Evolutionary conservation across 1,140 invertebrate species (phyloP).

Genomic region (Heliconius eleuchia): DNA sequence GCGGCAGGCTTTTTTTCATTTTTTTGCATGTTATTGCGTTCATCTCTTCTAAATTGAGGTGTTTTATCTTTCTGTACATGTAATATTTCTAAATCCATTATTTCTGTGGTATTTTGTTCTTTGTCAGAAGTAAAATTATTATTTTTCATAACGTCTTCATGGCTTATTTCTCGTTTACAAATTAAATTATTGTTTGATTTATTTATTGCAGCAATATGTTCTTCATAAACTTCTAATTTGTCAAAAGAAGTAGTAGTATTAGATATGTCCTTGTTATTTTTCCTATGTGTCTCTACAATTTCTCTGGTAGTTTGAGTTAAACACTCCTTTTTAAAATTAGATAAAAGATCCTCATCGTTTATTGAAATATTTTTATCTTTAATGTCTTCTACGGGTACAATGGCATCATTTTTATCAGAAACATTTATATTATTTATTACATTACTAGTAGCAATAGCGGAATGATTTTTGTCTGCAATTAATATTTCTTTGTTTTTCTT

Average conservation of each 20-base stretch:
- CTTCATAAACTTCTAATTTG: not conserved
- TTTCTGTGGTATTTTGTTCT: not conserved
- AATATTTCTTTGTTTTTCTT: not conserved
- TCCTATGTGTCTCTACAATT: not conserved
- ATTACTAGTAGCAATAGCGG: not conserved
- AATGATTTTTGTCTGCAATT: not conserved
- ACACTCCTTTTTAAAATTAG: not conserved
- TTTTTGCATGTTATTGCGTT: not conserved
- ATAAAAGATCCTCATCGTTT: not conserved
- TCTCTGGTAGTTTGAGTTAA: not conserved
- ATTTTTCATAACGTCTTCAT: not conserved
- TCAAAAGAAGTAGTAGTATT: not conserved
- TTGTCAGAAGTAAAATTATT: not conserved
- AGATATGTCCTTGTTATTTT: not conserved
- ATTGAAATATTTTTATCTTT: constrained; percentile 15
- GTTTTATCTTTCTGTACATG: not conserved
- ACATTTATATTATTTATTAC: not conserved
- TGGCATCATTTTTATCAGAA: constrained; percentile 14
- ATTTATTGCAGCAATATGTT: not conserved
- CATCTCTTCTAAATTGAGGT: not conserved
- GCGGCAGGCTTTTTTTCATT: not conserved
- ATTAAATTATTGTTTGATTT: not conserved
- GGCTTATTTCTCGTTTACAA: not conserved
- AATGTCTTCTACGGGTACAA: not conserved
- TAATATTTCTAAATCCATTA: not conserved